Base-by-base conservation (phyloP, 2,888 invertebrate species). In the Noctua comes region DNA sequence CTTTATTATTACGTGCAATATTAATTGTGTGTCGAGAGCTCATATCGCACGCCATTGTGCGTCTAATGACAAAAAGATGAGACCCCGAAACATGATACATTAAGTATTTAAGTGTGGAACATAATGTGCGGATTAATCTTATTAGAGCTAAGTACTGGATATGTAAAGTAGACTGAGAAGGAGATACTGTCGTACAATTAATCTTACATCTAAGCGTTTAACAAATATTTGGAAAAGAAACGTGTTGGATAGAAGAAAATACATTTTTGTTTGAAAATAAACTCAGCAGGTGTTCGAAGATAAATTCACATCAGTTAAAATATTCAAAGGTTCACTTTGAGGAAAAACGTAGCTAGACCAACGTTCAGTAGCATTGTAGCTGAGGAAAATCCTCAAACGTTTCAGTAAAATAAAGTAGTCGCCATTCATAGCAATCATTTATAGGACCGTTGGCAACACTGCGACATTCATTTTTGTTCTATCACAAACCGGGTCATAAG, bases 11-110 rank as follows among this genome's bases (percentile, higher is more conserved):
- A 90, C 91, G 74, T 88, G 89, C 89, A 88, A 91, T 91, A 93
- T 92, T 94, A 92, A 94, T 94, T 93, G 91, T 92, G 89, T 91
- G 91, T 90, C 89, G 88, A 92, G 92, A 90, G 90, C 91, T 91
- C 89, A 91, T 91, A 90, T 91, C 89, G 86, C 80, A 75, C 85
- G 82, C 88, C 80, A 90, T 92, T 91, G 91, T 91, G 82, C 77
- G 70, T 69, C 80, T 91, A 92, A 92, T 92, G 92, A 91, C 91
- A 88, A 91, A 90, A 91, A 91, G 88, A 92, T 91, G 90, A 90
- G 87, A 87, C 84, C 36, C 85, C 82, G 79, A 82, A 88, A 86
- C 73, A 80, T 87, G 85, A 88, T 86, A 87, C 83, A 86, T 88
- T 84, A 86, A 80, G 83, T 84, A 84, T 80, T 84, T 86, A 76